A percentile compares a stretch with the other conserved stretches of the same genome.
phyloP scores from a whole-genome alignment of 1,140 invertebrate species.

The Cylas formicarius region DNA sequence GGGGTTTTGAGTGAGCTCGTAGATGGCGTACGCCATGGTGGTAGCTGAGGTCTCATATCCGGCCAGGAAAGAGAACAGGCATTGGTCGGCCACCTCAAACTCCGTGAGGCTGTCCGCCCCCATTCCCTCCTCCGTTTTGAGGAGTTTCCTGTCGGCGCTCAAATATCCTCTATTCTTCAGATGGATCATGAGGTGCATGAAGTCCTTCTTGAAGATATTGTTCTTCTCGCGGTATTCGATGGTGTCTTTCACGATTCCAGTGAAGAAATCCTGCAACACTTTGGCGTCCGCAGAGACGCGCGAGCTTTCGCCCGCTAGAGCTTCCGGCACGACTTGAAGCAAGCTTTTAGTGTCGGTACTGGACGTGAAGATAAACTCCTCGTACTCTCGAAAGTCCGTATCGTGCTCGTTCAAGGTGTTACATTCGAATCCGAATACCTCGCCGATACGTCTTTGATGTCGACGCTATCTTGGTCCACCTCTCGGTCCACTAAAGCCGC shows the following conservation, averaged over 20 bases:
- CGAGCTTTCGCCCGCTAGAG: too few relatives aligned
- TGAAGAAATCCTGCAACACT: conserved; percentile 1
- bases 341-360: too few relatives aligned
- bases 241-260: background rate
- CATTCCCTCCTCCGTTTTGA: too few relatives aligned
- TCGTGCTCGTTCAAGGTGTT: too few relatives aligned
- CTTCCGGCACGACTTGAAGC: too few relatives aligned
- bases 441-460: conserved; percentile 44
- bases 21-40: conserved; percentile 45
- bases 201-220: conserved; percentile 7
- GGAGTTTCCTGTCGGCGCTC: too few relatives aligned
- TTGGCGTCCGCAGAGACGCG: too few relatives aligned
- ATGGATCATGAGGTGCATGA: conserved; percentile 2
- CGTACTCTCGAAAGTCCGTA: too few relatives aligned
- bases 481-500: conserved; percentile 38
- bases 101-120: too few relatives aligned
- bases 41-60: conserved; percentile 48
- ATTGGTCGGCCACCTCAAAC: conserved; percentile 40
- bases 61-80: conserved; percentile 47
- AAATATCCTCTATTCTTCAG: too few relatives aligned
- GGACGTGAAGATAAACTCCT: too few relatives aligned
- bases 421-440: too few relatives aligned
- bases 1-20: conserved; percentile 44
- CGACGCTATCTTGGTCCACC: conserved; percentile 42
- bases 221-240: conserved; percentile 5